Evolutionary conservation across 1,140 invertebrate genomes (phyloP).

Genomic region (Anthonomus grandis): DNA sequence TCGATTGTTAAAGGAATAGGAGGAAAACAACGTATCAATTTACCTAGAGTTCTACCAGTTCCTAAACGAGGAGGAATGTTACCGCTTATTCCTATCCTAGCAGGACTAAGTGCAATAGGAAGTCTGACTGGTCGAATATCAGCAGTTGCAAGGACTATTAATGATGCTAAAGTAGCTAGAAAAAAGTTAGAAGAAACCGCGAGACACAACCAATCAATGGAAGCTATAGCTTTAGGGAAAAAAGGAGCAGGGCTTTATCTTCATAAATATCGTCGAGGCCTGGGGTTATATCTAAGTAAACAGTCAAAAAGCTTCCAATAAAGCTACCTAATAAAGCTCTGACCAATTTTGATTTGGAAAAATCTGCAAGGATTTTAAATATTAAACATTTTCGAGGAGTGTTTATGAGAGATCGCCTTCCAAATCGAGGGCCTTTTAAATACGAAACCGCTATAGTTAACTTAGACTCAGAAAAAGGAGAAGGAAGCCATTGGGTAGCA

Average conservation of each 20-base stretch:
- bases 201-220: constrained; percentile 44
- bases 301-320: constrained; percentile 12
- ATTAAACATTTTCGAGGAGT: constrained; percentile 42
- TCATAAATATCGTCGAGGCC: constrained; percentile 39
- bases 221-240: constrained; percentile 41
- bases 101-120: constrained; percentile 44
- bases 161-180: constrained; percentile 38
- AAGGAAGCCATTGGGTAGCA: constrained; percentile 4
- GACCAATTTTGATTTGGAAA: constrained; percentile 35
- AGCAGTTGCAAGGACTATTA: constrained; percentile 42
- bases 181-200: constrained; percentile 37
- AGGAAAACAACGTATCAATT: too few species aligned
- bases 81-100: constrained; percentile 45
- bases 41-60: too few species aligned
- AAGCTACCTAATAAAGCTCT: constrained; percentile 18
- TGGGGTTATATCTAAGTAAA: constrained; percentile 23
- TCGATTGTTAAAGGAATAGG: constrained; percentile 18
- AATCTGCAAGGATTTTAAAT: constrained; percentile 27
- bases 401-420: constrained; percentile 36
- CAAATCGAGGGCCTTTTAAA: constrained; percentile 13
- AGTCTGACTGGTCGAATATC: constrained; percentile 39
- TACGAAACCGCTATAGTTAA: constrained; percentile 38
- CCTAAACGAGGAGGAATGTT: too few species aligned
- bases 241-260: constrained; percentile 34
- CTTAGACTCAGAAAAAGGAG: constrained; percentile 21